Evolutionary conservation across 2,113 vertebrate species (phyloP).

Genomic region (Polypterus senegalus): DNA sequence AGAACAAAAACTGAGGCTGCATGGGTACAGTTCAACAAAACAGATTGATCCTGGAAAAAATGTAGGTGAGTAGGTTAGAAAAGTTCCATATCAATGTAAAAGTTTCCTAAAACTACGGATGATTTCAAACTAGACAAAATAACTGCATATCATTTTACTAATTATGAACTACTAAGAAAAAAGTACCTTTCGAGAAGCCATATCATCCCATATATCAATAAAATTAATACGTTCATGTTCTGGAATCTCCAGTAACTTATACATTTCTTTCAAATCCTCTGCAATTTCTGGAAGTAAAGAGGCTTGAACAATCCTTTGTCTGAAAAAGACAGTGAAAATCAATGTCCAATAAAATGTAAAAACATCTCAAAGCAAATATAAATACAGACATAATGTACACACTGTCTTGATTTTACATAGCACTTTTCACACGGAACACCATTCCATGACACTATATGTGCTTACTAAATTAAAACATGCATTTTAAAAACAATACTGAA

Average conservation of each 20-base stretch:
- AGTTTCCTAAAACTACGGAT: too few species aligned
- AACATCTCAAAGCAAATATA: constrained; percentile 20
- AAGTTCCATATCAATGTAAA: too few species aligned
- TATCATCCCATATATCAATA: constrained; percentile 73
- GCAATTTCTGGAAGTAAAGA: constrained; percentile 58
- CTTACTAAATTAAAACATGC: too few species aligned
- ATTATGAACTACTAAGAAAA: not conserved
- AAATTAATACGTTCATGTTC: constrained; percentile 60
- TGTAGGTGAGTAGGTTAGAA: too few species aligned
- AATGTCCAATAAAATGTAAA: not conserved
- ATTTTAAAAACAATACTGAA: too few species aligned
- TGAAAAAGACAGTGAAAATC: constrained; percentile 33
- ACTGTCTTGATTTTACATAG: not conserved
- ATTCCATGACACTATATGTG: too few species aligned
- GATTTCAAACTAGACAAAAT: too few species aligned
- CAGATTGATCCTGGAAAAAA: too few species aligned
- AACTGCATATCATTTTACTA: too few species aligned
- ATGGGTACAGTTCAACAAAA: too few species aligned
- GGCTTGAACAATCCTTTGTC: constrained; percentile 46
- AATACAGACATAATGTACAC: constrained; percentile 14
- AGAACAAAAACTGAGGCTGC: too few species aligned
- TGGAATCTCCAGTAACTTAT: constrained; percentile 54
- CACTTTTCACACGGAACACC: not conserved
- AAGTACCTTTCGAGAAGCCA: constrained; percentile 73
- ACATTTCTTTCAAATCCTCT: constrained; percentile 69